A percentile compares a stretch with the other conserved stretches of the same genome.
These are phyloP conservation scores for Aporrectodea caliginosa DNA, from an alignment of 1,140 invertebrate genomes.

Conservation along the genomic window DNA sequence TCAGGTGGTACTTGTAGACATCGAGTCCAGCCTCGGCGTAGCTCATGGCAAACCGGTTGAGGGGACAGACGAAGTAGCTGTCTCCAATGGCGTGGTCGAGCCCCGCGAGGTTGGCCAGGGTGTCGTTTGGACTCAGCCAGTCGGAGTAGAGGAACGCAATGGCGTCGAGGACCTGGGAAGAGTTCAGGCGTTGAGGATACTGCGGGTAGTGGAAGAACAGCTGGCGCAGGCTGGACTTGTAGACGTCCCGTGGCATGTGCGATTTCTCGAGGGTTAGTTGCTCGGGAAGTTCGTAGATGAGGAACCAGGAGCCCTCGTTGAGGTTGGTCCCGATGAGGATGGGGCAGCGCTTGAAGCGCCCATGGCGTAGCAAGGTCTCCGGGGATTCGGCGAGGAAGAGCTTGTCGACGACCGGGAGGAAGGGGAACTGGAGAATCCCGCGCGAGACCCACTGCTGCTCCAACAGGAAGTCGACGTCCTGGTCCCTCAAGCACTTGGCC, in stretches of 20 bases:
- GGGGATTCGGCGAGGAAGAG: slow-evolving; percentile 82
- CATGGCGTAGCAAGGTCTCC: slow-evolving; percentile 66
- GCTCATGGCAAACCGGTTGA: slow-evolving; percentile 83
- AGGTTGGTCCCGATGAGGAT: slow-evolving; percentile 89
- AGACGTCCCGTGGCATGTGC: slow-evolving; percentile 67
- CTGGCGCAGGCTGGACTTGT: slow-evolving; percentile 54
- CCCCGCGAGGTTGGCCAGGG: slow-evolving; percentile 75
- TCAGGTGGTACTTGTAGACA: slow-evolving; percentile 88
- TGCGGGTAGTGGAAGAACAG: slow-evolving; percentile 45
- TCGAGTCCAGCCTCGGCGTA: slow-evolving; percentile 78
- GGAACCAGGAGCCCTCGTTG: slow-evolving; percentile 86
- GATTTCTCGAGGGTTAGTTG: slow-evolving; percentile 39
- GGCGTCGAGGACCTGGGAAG: slow-evolving; percentile 75
- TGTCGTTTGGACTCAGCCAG: slow-evolving; percentile 77
- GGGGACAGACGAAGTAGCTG: slow-evolving; percentile 91
- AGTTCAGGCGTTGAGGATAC: slow-evolving; percentile 58
- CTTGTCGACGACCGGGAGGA: slow-evolving; percentile 86
- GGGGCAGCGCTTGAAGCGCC: slow-evolving; percentile 89
- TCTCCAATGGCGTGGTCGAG: slow-evolving; percentile 92
- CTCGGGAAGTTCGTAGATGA: slow-evolving; percentile 71
- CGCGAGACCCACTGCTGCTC: slow-evolving; percentile 77
- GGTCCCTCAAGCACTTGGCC: slow-evolving; percentile 73
- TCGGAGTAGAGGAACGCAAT: slow-evolving; percentile 88
- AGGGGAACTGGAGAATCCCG: slow-evolving; percentile 65
- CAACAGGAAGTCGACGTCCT: slow-evolving; percentile 70